Base-by-base conservation (phyloP, 2,888 invertebrate species). In the Caenorhabditis sp. region DNA sequence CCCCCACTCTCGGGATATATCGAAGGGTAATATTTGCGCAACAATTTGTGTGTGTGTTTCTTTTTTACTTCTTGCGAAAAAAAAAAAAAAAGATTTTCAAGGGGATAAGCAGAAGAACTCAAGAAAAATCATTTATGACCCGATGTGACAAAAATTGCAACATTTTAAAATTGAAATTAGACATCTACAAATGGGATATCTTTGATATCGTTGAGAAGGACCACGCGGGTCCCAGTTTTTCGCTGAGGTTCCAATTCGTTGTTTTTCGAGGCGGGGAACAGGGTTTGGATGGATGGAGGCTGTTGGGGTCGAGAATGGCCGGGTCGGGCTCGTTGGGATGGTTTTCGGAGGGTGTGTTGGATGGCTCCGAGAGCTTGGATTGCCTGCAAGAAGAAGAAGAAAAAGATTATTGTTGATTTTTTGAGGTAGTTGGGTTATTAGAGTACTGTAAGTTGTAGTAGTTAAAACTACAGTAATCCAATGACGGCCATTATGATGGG, bases 291-390 rank as follows among this genome's bases (percentile, higher is more conserved):
- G 5, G 17, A 43, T 43, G 5, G 25, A 10, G 4, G 25, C 12
- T 54, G 56, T 20, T 60, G 60, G 4, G 57, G 50, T 23, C 57
- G 49, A 25, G 62, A 50, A 20, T 67, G 73, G 27, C 59, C 54
- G 1, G 64, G 21, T 31, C 54, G 62, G 0, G 57, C 50, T 31
- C 31, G 66, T 66, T 7, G 73, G n/a, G n/a, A 73, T 12, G 73
- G 76, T 52, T 73, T 73, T 38, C 69, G 65, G 59, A 78, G 66
- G 20, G 74, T 70, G 54, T 78, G 71, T 60, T 76, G 76, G 14
- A 78, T 71, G 4, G 70, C 67, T 7, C 76, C 70, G 21, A 78
- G 64, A 4, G 78, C 78, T 14, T 61, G 69, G 10, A 78, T 73
- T 8, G 78, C 78, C 75, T 77, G 43, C 5, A 43, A 23, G 25